A percentile compares a stretch with the other conserved stretches of the same genome.
Conservation (phyloP, 1,140 invertebrate species). For the silkworm (Bombyx mori) region ASM3026992v2 NC_085119.1:9440501-9441000, state of each 20-base stretch:
- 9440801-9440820: too few species aligned
- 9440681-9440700: not conserved
- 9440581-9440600: conserved; percentile 69
- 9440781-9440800: too few species aligned
- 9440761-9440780: too few species aligned
- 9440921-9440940: conserved; percentile 26
- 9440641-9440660: conserved; percentile 71
- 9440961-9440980: conserved; percentile 30
- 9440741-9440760: too few species aligned
- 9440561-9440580: conserved; percentile 72
- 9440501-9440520: conserved; percentile 70
- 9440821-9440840: too few species aligned
- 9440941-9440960: conserved; percentile 30
- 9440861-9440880: conserved; percentile 17
- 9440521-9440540: conserved; percentile 69
- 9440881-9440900: conserved; percentile 23
- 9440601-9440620: conserved; percentile 63
- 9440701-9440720: too few species aligned
- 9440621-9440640: conserved; percentile 67
- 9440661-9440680: conserved; percentile 45
- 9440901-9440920: conserved; percentile 21
- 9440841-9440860: not conserved
- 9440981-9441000: conserved; percentile 53
- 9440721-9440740: too few species aligned
- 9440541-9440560: conserved; percentile 71